Evolutionary conservation across 2,888 invertebrate genomes (phyloP), one percentile per base, ranked within the genome.

Genomic region (Lamellibrachia columna): DNA sequence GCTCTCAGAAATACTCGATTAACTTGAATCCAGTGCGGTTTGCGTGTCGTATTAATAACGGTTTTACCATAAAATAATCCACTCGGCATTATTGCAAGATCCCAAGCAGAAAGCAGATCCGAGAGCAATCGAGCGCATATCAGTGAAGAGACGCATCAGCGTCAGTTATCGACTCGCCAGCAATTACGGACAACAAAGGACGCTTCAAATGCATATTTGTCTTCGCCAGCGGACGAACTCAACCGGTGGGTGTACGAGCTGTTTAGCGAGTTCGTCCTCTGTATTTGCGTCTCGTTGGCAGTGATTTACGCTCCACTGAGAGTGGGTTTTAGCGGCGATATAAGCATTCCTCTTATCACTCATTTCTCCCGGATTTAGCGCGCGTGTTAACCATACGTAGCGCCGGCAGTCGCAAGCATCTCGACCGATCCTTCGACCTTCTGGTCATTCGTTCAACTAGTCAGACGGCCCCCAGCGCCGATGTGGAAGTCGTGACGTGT

Each of bases 41-140:
- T 75, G 75, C 75, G 75, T 75, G 75, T 75, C 75, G 22, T 75
- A 75, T 75, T 75, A 75, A 75, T 75, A 75, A 75, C 22, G 75
- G 75, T 75, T 75, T 75, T 75, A 75, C 75, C 75, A 75, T 75
- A 75, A 75, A 75, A 75, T 75, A 75, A 22, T 75, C 75, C 22
- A 3, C 75, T 6, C 15, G 15, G 75, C 75, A 75, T 75, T 75
- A 75, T 75, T 75, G 75, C 75, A 75, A 75, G 75, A 75, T 22
- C 22, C 22, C 22, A 75, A 75, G 75, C 75, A 75, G 75, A 75
- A 75, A 75, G 75, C 75, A 75, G 75, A 75, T 75, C 75, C 22
- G 15, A 6, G 22, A 75, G 75, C 75, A 75, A 75, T 75, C 75
- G 75, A 75, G 75, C 75, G 22, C 15, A 75, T 22, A 6, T 3